Percentiles rank a stretch among this genome's conserved stretches.
phyloP scores from a whole-genome alignment of 2,113 vertebrate species.

The Tetrax tetrax region DNA sequence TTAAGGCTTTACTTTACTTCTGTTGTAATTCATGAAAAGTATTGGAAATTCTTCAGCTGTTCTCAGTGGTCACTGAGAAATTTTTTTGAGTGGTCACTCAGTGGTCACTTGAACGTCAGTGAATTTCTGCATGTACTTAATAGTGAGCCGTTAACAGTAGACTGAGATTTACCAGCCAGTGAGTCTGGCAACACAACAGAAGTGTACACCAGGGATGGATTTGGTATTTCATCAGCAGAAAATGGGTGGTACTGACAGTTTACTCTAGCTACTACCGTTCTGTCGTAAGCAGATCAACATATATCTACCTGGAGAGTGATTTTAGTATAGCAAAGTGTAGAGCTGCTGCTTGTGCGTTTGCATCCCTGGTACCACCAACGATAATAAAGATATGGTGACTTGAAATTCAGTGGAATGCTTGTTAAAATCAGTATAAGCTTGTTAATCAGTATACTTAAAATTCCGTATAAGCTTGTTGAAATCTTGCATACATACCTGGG shows the following conservation, averaged over 20 bases:
- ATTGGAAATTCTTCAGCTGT: neutral
- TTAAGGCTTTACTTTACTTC: neutral
- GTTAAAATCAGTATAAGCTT: neutral
- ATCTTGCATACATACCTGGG: neutral
- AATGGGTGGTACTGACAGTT: neutral
- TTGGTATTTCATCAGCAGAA: neutral
- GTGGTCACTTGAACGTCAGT: neutral
- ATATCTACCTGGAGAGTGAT: neutral
- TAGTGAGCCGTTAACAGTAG: neutral
- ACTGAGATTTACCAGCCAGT: neutral
- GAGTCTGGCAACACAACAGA: neutral
- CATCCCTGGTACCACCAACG: too few species aligned
- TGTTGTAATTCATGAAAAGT: neutral
- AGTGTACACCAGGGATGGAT: neutral
- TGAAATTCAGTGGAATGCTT: rapidly evolving
- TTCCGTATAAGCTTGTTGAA: neutral
- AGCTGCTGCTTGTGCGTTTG: neutral
- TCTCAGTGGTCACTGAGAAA: neutral
- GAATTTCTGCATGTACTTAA: neutral
- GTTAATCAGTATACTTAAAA: too few species aligned
- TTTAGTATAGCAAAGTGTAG: rapidly evolving
- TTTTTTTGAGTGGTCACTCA: too few species aligned
- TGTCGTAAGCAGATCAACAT: neutral
- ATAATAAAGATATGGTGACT: rapidly evolving
- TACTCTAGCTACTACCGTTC: neutral